Base-by-base conservation (phyloP, 2,113 vertebrate genomes). In the Sylvia atricapilla region DNA sequence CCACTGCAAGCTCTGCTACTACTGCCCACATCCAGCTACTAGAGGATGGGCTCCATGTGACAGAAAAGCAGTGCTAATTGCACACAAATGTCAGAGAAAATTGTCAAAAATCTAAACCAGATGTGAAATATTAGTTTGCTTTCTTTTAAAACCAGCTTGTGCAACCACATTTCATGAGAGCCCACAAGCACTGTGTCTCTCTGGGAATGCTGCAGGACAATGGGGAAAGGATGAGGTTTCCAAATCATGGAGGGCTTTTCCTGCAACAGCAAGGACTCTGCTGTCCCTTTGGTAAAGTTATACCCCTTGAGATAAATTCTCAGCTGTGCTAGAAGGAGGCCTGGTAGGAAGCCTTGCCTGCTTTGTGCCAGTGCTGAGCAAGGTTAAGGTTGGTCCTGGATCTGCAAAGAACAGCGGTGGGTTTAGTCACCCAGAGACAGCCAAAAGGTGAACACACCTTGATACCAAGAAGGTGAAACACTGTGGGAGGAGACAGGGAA, bases 101-200 rank as follows among this genome's bases (percentile, higher is more conserved):
- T 84, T 50, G 59, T 63, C 75, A 93, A 28, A 95, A 90, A 91
- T n/a, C 75, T 76, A 58, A 94, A 91, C 63, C 87, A 91, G 84
- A 90, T 80, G 75, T 31, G 43, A 77, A 94, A 39, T 10, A 80
- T 67, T 9, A 9, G 33, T 21, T 75, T 39, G 30, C 43, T 77
- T 64, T n/a, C 56, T 80, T 80, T 67, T 31, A 37, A 90, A 93
- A 58, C 21, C 67, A 73, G 30, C 18, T 60, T 47, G 27, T 62
- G n/a, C 46, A 79, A 35, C 49, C 0, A 0, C 37, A 28, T 20
- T 47, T 43, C 64, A 22, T 3, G 25, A 77, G 58, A 89, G 11
- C 49, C 53, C 58, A 11, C 41, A 66, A 16, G 53, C 13, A 33
- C n/a, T 3, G 0, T 0, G 2, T 91, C 50, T 87, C 8, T 0